phyloP scores from a whole-genome alignment of 2,797 vertebrate species.

The Trichosurus vulpecula region DNA sequence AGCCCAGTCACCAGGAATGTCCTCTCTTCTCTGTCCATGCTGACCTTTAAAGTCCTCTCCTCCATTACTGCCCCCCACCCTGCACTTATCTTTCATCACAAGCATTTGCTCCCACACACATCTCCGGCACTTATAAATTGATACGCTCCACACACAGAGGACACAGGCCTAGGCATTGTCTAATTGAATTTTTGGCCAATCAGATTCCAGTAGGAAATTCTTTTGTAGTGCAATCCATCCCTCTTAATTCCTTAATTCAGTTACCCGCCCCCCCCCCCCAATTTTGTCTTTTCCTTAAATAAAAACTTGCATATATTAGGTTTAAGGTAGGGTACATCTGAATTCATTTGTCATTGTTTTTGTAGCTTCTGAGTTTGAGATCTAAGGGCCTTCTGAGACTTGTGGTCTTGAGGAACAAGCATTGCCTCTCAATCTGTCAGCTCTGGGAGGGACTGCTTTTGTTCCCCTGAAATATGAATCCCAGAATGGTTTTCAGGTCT shows the following conservation, averaged over 20 bases:
- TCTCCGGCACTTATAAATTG: background rate
- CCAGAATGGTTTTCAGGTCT: background rate
- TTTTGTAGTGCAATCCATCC: background rate
- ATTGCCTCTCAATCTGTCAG: background rate
- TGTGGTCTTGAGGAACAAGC: background rate
- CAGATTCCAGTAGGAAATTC: background rate
- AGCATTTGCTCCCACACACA: background rate
- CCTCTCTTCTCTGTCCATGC: background rate
- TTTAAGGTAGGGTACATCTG: background rate
- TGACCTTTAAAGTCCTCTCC: background rate
- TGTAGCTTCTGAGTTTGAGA: background rate
- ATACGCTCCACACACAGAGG: background rate
- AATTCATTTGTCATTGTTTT: background rate
- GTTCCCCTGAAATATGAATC: background rate
- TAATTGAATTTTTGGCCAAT: too few species aligned
- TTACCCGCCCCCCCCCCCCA: too few species aligned
- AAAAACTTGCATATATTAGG: background rate
- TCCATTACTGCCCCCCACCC: background rate
- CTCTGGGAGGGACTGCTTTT: background rate
- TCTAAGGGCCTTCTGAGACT: background rate
- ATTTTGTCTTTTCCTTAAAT: background rate
- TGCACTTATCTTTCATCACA: background rate
- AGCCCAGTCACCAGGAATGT: background rate
- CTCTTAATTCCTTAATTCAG: background rate
- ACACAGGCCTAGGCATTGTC: background rate